A percentile compares a stretch with the other conserved stretches of the same genome.
These are phyloP conservation scores for Pterocles gutturalis DNA, from an alignment of 2,113 vertebrate genomes.

Conservation along the genomic window DNA sequence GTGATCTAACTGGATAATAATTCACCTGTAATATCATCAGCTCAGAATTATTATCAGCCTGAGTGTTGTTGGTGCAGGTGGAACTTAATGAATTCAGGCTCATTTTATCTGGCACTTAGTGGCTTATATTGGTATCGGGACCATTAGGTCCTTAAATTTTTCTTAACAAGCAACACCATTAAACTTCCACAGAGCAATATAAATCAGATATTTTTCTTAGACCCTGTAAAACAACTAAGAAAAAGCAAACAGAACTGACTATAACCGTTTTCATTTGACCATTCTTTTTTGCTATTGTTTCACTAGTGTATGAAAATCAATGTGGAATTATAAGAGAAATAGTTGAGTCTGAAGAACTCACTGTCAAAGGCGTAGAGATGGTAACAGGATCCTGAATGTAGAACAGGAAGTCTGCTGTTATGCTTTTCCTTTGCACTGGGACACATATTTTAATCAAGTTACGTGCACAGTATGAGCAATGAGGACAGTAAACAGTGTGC, in stretches of 20 bases:
- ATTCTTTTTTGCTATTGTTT: not conserved
- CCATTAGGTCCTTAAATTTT: slow-evolving; percentile 37
- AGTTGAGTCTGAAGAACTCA: not conserved
- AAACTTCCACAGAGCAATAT: slow-evolving; percentile 45
- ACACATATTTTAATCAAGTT: not conserved
- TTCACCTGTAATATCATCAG: slow-evolving; percentile 56
- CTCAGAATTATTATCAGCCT: slow-evolving; percentile 63
- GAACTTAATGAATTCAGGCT: slow-evolving; percentile 35
- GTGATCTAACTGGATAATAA: slow-evolving; percentile 34
- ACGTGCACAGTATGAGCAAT: not conserved
- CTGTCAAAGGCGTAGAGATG: not conserved
- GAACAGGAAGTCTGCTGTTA: not conserved
- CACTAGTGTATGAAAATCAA: not conserved
- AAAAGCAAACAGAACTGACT: not conserved
- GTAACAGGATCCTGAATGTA: not conserved
- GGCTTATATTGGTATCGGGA: slow-evolving; percentile 43
- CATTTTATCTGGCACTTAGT: slow-evolving; percentile 44
- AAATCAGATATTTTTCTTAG: slow-evolving; percentile 11
- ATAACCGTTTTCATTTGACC: not conserved
- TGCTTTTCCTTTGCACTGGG: not conserved
- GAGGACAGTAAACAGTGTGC: not conserved
- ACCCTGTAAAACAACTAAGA: not conserved
- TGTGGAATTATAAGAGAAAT: not conserved
- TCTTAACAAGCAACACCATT: slow-evolving; percentile 35
- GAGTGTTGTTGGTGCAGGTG: slow-evolving; percentile 75